Percentiles rank a stretch among this genome's conserved stretches.
phyloP scores from a whole-genome alignment of 1,140 invertebrate species.

The Drosophila guanche region DNA sequence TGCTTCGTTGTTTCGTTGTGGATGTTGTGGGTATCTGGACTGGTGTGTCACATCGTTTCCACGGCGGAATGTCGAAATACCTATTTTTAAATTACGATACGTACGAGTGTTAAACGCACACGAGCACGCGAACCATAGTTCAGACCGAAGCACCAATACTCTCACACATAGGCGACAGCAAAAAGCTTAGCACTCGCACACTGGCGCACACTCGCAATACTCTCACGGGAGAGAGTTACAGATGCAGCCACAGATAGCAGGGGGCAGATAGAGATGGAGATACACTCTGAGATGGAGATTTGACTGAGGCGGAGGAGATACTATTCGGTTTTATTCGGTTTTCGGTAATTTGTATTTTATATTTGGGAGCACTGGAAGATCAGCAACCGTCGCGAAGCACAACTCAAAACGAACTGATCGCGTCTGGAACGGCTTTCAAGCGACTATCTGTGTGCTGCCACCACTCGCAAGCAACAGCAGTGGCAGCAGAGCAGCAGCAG shows the following conservation, averaged over 20 bases:
- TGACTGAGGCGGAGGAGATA: slow-evolving; percentile 31
- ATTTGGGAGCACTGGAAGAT: slow-evolving; percentile 68
- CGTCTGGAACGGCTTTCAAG: slow-evolving; percentile 75
- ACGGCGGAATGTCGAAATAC: slow-evolving; percentile 73
- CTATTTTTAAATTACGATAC: slow-evolving; percentile 79
- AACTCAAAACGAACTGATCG: slow-evolving; percentile 83
- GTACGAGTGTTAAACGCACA: slow-evolving; percentile 47
- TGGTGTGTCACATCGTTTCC: slow-evolving; percentile 58
- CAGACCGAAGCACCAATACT: slow-evolving; percentile 59
- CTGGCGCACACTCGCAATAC: slow-evolving; percentile 13
- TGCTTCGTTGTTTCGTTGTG: slow-evolving; percentile 17
- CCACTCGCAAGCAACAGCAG: slow-evolving; percentile 34
- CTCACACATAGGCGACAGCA: slow-evolving; percentile 33
- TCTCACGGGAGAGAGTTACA: slow-evolving; percentile 9
- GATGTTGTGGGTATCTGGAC: slow-evolving; percentile 31
- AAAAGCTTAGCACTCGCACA: slow-evolving; percentile 68
- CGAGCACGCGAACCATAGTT: slow-evolving; percentile 60
- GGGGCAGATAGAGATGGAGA: slow-evolving; percentile 35
- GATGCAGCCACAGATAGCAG: slow-evolving; percentile 38
- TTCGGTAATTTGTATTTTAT: slow-evolving; percentile 35
- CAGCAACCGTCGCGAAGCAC: slow-evolving; percentile 80
- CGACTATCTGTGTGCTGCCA: slow-evolving; percentile 68
- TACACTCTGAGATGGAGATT: slow-evolving; percentile 35
- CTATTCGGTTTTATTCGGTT: slow-evolving; percentile 38
- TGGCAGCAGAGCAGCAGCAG: slow-evolving; percentile 39